Conservation (phyloP, 2,888 invertebrate species). For the Cerceris rybyensis region DNA sequence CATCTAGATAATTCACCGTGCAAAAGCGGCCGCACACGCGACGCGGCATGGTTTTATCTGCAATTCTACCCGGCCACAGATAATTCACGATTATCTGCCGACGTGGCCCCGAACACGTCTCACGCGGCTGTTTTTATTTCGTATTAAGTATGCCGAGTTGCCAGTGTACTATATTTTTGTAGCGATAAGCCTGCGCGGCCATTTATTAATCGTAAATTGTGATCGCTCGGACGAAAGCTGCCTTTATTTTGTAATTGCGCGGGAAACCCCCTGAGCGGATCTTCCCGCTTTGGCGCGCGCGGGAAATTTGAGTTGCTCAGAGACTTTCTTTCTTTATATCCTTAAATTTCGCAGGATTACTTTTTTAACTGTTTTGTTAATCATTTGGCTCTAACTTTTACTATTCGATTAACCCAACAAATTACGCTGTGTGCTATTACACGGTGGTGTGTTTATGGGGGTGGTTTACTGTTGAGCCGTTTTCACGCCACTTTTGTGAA, state of each 20-base stretch:
- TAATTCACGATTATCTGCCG: conserved; percentile 66
- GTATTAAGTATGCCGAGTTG: conserved; percentile 49
- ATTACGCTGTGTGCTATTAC: background rate
- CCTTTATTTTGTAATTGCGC: conserved; percentile 37
- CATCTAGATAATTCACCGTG: conserved; percentile 79
- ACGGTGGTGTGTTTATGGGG: no score
- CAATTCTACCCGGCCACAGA: conserved; percentile 48
- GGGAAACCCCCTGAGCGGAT: conserved; percentile 44
- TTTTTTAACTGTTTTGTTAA: conserved; percentile 27
- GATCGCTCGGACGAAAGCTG: conserved; percentile 47
- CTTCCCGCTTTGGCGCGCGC: conserved; percentile 38
- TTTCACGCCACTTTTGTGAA: background rate
- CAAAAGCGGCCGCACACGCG: conserved; percentile 68
- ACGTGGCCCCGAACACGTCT: conserved; percentile 57
- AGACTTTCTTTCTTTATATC: conserved; percentile 1
- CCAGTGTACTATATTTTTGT: conserved; percentile 36
- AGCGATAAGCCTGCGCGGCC: conserved; percentile 44
- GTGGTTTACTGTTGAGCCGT: background rate
- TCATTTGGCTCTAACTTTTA: conserved; percentile 28
- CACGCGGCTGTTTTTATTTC: conserved; percentile 56
- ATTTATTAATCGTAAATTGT: conserved; percentile 58
- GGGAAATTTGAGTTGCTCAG: conserved; percentile 18
- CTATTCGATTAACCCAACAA: conserved; percentile 19
- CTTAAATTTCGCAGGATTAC: background rate
- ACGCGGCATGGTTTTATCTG: conserved; percentile 58